phyloP scores from a whole-genome alignment of 2,888 invertebrate species.

The Conops quadrifasciatus region DNA sequence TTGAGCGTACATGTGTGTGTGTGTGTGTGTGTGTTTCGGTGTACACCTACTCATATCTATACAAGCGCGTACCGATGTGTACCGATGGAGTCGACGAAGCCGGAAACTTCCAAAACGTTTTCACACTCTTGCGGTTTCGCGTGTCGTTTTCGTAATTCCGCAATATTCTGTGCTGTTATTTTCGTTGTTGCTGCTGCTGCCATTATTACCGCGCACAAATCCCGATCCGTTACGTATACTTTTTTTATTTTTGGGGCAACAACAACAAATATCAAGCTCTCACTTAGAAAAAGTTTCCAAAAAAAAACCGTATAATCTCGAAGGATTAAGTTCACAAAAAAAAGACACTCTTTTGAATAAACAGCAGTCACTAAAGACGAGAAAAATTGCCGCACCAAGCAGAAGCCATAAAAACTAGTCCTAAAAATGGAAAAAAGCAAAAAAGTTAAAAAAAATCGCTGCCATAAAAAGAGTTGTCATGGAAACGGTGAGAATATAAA shows the following conservation, averaged over 20 bases:
- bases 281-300: slow-evolving; percentile 9
- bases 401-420: not conserved
- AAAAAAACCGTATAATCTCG: not conserved
- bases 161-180: not conserved
- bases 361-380: not conserved
- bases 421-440: not conserved
- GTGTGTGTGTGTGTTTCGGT: not conserved
- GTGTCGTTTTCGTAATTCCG: not conserved
- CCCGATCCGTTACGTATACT: not conserved
- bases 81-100: too few species aligned
- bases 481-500: not conserved
- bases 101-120: slow-evolving; percentile 28
- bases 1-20: slow-evolving; percentile 1
- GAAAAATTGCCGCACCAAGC: not conserved
- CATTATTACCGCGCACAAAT: not conserved
- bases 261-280: slow-evolving; percentile 17
- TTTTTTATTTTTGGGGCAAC: not conserved
- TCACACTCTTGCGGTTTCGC: slow-evolving; percentile 17
- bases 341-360: not conserved
- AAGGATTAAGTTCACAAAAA: not conserved
- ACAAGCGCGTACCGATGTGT: too few species aligned
- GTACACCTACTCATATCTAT: not conserved
- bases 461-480: not conserved
- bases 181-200: not conserved
- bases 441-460: not conserved